phyloP scores from a whole-genome alignment of 2,113 vertebrate species.

The Caranx ignobilis region DNA sequence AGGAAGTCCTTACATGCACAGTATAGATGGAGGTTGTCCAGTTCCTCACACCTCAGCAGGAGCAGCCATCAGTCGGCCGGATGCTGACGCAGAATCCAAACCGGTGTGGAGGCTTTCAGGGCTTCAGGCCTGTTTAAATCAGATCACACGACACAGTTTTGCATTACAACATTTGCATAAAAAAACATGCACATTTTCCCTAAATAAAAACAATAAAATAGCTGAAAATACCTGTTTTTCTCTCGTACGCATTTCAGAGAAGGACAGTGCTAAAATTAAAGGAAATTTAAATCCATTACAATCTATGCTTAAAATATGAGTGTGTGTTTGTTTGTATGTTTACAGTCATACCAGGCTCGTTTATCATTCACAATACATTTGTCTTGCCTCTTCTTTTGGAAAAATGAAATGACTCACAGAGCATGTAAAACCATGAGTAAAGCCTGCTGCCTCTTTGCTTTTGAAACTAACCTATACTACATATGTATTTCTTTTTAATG shows the following conservation, averaged over 20 bases:
- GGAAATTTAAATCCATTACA: not conserved
- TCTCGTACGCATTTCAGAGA: no score
- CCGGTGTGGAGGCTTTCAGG: not conserved
- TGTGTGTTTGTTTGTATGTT: not conserved
- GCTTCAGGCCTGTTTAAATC: constrained; percentile 35
- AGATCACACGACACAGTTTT: not conserved
- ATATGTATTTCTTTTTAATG: no score
- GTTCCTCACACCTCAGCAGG: constrained; percentile 4
- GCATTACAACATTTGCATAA: not conserved
- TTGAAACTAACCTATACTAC: no score
- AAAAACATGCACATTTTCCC: not conserved
- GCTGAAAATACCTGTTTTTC: not conserved
- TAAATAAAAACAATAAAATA: not conserved
- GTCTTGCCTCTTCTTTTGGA: not conserved
- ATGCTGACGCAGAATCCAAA: constrained; percentile 5
- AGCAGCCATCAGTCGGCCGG: not conserved
- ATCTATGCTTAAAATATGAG: not conserved
- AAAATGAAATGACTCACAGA: no score
- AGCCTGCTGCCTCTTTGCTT: no score
- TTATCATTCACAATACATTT: no score
- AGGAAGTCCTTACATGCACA: constrained; percentile 10
- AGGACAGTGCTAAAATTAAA: not conserved
- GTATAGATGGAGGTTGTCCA: not conserved
- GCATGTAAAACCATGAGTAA: no score
- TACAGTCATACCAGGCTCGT: no score